These are phyloP conservation scores for Idaea straminata DNA, from an alignment of 2,888 invertebrate species.

Conservation along the genomic window DNA sequence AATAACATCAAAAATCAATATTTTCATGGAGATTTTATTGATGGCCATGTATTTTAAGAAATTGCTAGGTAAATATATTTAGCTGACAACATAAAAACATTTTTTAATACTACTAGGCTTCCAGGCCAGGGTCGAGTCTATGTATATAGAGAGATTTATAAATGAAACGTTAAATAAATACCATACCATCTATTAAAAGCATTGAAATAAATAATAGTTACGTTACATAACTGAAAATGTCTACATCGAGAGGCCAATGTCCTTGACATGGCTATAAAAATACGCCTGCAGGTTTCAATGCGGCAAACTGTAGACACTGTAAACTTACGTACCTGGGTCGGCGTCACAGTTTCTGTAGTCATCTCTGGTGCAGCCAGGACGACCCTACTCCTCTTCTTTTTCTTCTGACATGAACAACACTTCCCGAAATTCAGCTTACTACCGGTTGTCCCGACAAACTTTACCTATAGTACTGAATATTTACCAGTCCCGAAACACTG, in stretches of 20 bases:
- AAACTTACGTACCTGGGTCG: conserved; percentile 63
- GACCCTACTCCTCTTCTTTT: conserved; percentile 63
- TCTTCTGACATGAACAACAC: conserved; percentile 73
- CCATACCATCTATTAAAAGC: conserved; percentile 9
- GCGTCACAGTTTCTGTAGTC: conserved; percentile 78
- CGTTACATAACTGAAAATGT: conserved; percentile 46
- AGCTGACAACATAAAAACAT: neutral
- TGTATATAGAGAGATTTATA: neutral
- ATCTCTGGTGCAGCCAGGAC: conserved; percentile 63
- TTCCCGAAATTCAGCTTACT: conserved; percentile 54
- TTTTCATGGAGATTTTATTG: neutral
- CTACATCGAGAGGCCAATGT: conserved; percentile 45
- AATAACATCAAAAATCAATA: neutral
- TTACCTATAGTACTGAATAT: conserved; percentile 49
- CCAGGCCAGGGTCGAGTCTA: neutral
- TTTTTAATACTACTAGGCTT: neutral
- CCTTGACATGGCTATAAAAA: conserved; percentile 48
- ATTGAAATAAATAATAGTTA: conserved; percentile 10
- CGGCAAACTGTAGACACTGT: conserved; percentile 37
- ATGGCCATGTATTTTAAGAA: neutral
- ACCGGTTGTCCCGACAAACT: conserved; percentile 40
- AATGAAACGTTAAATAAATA: neutral
- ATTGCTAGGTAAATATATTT: neutral
- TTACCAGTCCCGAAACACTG: conserved; percentile 50
- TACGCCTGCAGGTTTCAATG: conserved; percentile 43